These are phyloP conservation scores for Callinectes sapidus DNA, from an alignment of 2,888 invertebrate genomes.

Conservation along the genomic window DNA sequence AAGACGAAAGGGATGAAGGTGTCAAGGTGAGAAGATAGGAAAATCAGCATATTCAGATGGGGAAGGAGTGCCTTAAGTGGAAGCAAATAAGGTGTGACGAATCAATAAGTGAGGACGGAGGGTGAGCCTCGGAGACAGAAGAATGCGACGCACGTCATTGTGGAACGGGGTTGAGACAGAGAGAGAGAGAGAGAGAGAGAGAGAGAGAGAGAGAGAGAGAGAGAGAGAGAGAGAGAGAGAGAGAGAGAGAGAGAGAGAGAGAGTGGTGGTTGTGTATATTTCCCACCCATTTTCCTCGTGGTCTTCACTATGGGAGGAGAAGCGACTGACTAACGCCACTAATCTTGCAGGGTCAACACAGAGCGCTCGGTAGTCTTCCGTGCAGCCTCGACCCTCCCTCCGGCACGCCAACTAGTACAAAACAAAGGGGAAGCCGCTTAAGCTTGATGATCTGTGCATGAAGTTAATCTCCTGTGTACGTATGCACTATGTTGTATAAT, in stretches of 20 bases:
- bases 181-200: neutral
- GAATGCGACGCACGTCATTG: neutral
- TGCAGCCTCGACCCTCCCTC: neutral
- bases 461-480: neutral
- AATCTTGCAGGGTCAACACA: neutral
- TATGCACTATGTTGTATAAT: neutral
- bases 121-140: neutral
- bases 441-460: neutral
- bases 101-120: neutral
- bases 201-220: conserved; percentile 21
- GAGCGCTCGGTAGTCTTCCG: neutral
- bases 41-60: conserved; percentile 24
- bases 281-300: neutral
- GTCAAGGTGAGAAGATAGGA: conserved; percentile 8
- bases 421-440: neutral
- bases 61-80: conserved; percentile 22
- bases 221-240: conserved; percentile 20
- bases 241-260: conserved; percentile 18
- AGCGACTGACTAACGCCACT: neutral
- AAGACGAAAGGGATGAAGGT: conserved; percentile 21
- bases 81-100: conserved; percentile 10
- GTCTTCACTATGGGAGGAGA: neutral
- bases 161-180: neutral
- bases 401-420: conserved; percentile 7
- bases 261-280: neutral